A percentile compares a stretch with the other conserved stretches of the same genome.
These are phyloP conservation scores for Drosophila setifemur DNA, from an alignment of 1,140 invertebrate species.

Conservation along the genomic window DNA sequence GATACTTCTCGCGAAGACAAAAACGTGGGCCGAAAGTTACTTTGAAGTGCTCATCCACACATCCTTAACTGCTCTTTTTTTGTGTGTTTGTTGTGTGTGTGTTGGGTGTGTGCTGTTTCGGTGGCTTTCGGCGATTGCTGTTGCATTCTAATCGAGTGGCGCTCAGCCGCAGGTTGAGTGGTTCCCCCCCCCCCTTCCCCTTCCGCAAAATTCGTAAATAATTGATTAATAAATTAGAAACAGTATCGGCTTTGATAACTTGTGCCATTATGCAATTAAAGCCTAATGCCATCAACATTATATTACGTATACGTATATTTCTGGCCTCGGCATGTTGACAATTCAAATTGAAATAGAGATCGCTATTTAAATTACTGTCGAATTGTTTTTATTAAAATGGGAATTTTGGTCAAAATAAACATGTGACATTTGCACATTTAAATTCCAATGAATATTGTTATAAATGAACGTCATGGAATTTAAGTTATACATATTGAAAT, in stretches of 20 bases:
- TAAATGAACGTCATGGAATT: no score
- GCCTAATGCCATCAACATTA: neutral
- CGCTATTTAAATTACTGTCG: no score
- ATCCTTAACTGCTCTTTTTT: neutral
- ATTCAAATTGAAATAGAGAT: no score
- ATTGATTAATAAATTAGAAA: slow-evolving; percentile 43
- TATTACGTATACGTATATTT: no score
- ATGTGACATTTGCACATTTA: neutral
- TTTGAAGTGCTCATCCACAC: slow-evolving; percentile 29
- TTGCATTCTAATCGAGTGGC: slow-evolving; percentile 26
- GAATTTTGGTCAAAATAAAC: neutral
- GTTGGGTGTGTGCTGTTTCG: neutral
- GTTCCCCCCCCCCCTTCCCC: neutral
- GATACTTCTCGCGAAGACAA: no score
- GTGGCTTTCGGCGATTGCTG: slow-evolving; percentile 21
- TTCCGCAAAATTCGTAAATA: slow-evolving; percentile 15
- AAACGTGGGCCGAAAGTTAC: neutral
- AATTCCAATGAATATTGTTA: no score
- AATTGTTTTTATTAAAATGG: neutral
- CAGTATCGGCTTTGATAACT: slow-evolving; percentile 8
- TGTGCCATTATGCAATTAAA: slow-evolving; percentile 12
- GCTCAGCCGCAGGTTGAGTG: slow-evolving; percentile 5
- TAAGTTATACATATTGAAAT: no score
- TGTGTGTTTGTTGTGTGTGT: no score
- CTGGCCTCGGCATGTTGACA: neutral